A percentile compares a stretch with the other conserved stretches of the same genome.
Evolutionary conservation across 1,140 invertebrate genomes (phyloP).

Genomic region (Chrysoperla carnea): DNA sequence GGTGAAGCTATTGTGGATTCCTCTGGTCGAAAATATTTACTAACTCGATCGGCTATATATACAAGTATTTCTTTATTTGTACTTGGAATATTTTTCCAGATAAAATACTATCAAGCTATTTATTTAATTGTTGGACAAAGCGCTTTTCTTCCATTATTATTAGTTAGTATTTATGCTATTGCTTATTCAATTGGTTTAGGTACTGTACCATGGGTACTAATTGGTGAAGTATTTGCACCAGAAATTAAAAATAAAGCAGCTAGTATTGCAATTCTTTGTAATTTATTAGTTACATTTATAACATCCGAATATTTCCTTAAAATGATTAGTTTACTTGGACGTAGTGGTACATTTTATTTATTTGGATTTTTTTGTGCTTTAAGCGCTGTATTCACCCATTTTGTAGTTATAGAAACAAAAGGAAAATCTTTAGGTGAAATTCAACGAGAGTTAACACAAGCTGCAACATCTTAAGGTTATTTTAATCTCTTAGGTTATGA

Average conservation of each 20-base stretch:
- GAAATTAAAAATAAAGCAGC: conserved; percentile 57
- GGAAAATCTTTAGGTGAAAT: conserved; percentile 58
- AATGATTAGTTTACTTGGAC: conserved; percentile 25
- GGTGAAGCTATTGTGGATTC: conserved; percentile 55
- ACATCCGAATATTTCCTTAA: conserved; percentile 53
- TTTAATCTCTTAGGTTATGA: too few species aligned
- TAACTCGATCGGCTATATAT: conserved; percentile 39
- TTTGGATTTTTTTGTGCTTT: conserved; percentile 43
- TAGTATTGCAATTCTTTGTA: conserved; percentile 55
- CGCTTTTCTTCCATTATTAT: conserved; percentile 53
- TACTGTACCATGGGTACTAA: conserved; percentile 62
- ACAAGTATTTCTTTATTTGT: conserved; percentile 41
- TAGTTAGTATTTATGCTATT: conserved; percentile 56
- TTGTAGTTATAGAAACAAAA: conserved; percentile 63
- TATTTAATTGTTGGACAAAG: conserved; percentile 10
- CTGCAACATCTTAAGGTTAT: conserved; percentile 5
- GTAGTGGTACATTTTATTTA: conserved; percentile 34
- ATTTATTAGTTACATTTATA: conserved; percentile 64
- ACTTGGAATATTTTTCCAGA: conserved; percentile 44
- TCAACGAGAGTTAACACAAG: conserved; percentile 30
- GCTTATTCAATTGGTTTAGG: conserved; percentile 66
- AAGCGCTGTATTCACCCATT: conserved; percentile 43
- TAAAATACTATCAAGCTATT: conserved; percentile 17
- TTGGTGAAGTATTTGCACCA: conserved; percentile 55
- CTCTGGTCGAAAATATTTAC: conserved; percentile 51